Base-by-base conservation (phyloP, 1,140 invertebrate genomes). In the Zaprionus ornatus region DNA sequence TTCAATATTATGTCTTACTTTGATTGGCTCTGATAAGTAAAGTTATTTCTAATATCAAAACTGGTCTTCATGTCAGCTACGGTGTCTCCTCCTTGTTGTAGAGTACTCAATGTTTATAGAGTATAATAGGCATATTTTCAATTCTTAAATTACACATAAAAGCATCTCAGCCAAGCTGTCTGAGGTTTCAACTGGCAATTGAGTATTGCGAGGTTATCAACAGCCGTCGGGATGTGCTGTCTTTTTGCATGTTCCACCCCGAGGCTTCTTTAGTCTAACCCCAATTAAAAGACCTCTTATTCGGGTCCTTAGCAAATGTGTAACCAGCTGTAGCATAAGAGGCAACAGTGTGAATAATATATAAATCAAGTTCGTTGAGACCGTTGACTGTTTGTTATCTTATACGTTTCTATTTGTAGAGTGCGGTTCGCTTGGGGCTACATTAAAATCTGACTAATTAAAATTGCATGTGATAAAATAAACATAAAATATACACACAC, bases 401-500 rank as follows among this genome's bases (percentile, higher is more conserved):
- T 19, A 13, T 23, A 12, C 9, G 56, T 37, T 71, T 37, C 55
- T 62, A 55, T 61, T 48, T 68, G 48, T 10, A 17, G 56, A 54
- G 27, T 45, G 48, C 62, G 27, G 56, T 40, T n/a, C 52, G 52
- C 81, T 67, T 57, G 29, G 67, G 72, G 80, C 60, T 67, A 61
- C 55, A 83, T 83, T 80, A 79, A 83, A 83, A 83, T 84, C 60
- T 66, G 61, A 42, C 42, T 63, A 79, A 87, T 86, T 86, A 82
- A 87, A 70, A 79, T 82, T 79, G 57, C 71, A 73, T 76, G 79
- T 66, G 57, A 84, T 79, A 60, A 62, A 78, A 71, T 45, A 37
- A 59, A 57, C 62, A 59, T 35, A 52, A 29, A 62, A 21, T 17
- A 13, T 0, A 37, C 27, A 27, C 35, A 56, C 6, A 52, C n/a